Conservation (phyloP, 2,113 vertebrate genomes). For the Dicrurus megarhynchus region DNA sequence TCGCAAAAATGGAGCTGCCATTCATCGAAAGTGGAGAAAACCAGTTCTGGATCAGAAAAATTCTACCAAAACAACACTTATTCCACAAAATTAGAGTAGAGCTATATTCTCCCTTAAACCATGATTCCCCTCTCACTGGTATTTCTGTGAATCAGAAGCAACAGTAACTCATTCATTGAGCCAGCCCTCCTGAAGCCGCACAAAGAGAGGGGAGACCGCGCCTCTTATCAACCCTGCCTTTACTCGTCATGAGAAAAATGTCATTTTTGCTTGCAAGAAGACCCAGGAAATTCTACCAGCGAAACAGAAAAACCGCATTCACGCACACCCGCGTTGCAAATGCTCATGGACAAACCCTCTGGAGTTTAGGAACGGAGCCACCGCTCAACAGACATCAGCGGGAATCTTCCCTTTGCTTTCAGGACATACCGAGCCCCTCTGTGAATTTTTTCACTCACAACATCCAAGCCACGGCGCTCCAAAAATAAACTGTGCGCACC, state of each 20-base stretch:
- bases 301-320: neutral
- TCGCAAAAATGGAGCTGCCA: accelerated
- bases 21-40: neutral
- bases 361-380: accelerated
- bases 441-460: neutral
- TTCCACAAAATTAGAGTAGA: neutral
- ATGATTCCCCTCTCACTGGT: neutral
- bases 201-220: neutral
- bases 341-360: neutral
- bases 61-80: neutral
- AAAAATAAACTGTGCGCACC: neutral
- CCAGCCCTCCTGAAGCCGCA: neutral
- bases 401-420: neutral
- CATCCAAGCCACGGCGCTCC: neutral
- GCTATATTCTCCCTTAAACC: neutral
- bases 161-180: neutral
- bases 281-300: neutral
- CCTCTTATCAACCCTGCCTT: neutral
- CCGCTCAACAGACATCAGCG: accelerated
- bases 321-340: accelerated
- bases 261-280: neutral
- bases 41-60: neutral
- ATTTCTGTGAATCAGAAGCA: neutral
- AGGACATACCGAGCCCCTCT: neutral
- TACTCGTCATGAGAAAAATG: neutral